Evolutionary conservation across 2,888 invertebrate genomes (phyloP), one percentile per base, ranked within the genome.

Genomic region (Drosophila mettleri): DNA sequence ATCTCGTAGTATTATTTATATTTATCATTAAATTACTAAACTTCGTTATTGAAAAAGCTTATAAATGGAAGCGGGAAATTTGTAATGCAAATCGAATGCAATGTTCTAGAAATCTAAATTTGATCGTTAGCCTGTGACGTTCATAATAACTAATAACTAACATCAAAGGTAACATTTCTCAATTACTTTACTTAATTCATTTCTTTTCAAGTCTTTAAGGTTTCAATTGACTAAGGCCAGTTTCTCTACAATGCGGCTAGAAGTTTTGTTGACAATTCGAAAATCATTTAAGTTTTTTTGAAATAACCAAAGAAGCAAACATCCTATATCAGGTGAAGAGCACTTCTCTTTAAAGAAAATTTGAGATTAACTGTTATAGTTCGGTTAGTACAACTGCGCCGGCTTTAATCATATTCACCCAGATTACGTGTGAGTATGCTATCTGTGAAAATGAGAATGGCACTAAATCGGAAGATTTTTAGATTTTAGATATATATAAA

Each of bases 391-490:
- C 5, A 29, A 48, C 48, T 22, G 18, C 6, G 29, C 46, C 3
- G 34, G 24, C 22, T 49, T 46, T 9, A 53, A 45, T 34, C 18
- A 38, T 16, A 38, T 29, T 22, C 22, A 48, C 27, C 16, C 16
- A 49, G 9, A 34, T 29, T 24, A 43, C 10, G 49, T 48, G 16
- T 24, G 31, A 53, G 10, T 18, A 22, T 8, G 12, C 16, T 38
- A 31, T 34, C 29, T 41, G 10, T 31, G 33, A 46, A 45, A 64
- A n/a, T 31, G 14, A 53, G 38, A 49, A 74, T 69, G 69, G 57
- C 73, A 74, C 69, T 61, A 38, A 57, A 34, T 49, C 57, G 74
- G 73, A 73, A 73, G 73, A 64, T 55, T 29, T 31, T 55, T 55
- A 12, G 31, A 55, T 33, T 43, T 51, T 34, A 14, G 22, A 31